These are phyloP conservation scores for Fragum fragum DNA, from an alignment of 2,888 invertebrate species.

Conservation along the genomic window DNA sequence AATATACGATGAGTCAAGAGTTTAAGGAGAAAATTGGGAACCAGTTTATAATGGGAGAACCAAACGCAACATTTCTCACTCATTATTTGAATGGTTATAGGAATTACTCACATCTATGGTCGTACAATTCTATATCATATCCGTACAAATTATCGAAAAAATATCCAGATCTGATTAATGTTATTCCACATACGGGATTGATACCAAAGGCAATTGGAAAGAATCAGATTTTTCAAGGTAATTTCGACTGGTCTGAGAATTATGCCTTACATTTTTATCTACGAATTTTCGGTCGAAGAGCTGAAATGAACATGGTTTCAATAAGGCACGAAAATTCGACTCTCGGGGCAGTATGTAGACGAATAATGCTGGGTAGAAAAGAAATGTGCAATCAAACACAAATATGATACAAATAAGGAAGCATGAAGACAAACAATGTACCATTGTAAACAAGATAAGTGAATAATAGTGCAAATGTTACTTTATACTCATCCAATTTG, in stretches of 20 bases:
- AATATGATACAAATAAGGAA: too few species aligned
- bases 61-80: constrained; percentile 32
- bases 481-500: too few species aligned
- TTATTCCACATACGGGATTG: constrained; percentile 23
- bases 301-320: background rate
- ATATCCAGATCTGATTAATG: constrained; percentile 32
- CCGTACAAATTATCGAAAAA: constrained; percentile 18
- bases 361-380: constrained; percentile 33
- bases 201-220: background rate
- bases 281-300: background rate
- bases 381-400: too few species aligned
- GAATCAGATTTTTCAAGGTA: background rate
- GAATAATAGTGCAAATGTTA: too few species aligned
- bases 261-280: constrained; percentile 28
- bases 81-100: constrained; percentile 25
- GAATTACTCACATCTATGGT: background rate
- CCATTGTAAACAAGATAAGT: too few species aligned
- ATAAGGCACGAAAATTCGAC: constrained; percentile 30
- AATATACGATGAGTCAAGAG: constrained; percentile 18
- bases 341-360: constrained; percentile 18
- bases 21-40: background rate
- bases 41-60: constrained; percentile 27
- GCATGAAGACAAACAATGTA: too few species aligned
- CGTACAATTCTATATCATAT: constrained; percentile 4
- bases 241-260: constrained; percentile 29